These are phyloP conservation scores for Saccostrea glomerata DNA, from an alignment of 1,140 invertebrate genomes.

Conservation along the genomic window DNA sequence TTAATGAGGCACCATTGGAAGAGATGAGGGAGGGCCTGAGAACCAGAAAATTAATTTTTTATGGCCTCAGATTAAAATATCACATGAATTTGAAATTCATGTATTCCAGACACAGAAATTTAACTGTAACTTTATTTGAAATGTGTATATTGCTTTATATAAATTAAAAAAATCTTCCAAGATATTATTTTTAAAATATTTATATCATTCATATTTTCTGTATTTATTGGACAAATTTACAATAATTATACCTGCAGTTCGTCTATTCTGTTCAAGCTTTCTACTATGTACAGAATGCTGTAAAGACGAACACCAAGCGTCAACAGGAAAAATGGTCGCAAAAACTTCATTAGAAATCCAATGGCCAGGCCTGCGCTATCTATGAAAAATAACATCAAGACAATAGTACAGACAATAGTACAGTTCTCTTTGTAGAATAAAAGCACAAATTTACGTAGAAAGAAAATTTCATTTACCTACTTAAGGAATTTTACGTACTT, in stretches of 20 bases:
- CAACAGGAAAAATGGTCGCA: constrained; percentile 67
- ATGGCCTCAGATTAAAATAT: no score
- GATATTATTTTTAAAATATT: no score
- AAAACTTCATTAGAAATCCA: constrained; percentile 60
- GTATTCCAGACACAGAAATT: no score
- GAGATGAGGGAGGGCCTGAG: no score
- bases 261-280: constrained; percentile 56
- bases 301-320: constrained; percentile 62
- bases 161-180: no score
- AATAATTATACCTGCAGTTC: not conserved
- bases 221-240: no score
- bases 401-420: constrained; percentile 11
- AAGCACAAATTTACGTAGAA: not conserved
- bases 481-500: not conserved
- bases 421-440: not conserved
- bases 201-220: no score
- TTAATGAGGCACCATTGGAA: no score
- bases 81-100: no score
- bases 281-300: constrained; percentile 68
- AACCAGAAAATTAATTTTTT: no score
- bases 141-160: no score
- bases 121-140: no score
- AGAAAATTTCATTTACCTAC: not conserved
- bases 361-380: constrained; percentile 60
- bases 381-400: constrained; percentile 12